These are phyloP conservation scores for Cryptoprocta ferox DNA, from an alignment of 2,797 vertebrate species.

Conservation along the genomic window DNA sequence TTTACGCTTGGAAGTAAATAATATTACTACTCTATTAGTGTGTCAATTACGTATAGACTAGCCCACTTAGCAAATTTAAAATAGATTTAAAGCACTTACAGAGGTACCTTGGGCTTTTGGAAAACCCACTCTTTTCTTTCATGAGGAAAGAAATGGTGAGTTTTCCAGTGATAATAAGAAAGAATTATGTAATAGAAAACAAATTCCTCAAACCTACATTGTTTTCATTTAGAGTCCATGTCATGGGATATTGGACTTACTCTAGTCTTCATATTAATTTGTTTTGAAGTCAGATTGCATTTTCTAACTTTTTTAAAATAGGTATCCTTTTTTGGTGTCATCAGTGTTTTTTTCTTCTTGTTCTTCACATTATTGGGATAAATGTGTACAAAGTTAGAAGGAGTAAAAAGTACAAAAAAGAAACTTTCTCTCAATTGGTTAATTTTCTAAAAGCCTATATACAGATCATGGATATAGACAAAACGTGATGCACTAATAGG, in stretches of 20 bases:
- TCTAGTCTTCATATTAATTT: neutral
- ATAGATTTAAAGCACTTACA: neutral
- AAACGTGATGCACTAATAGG: neutral
- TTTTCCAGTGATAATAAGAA: neutral
- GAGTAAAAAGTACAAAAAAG: neutral
- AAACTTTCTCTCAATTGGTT: slow-evolving; percentile 11
- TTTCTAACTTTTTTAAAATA: slow-evolving; percentile 18
- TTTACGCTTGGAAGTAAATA: neutral
- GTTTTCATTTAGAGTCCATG: slow-evolving; percentile 13
- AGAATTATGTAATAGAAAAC: neutral
- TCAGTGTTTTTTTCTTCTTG: neutral
- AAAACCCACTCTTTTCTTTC: neutral
- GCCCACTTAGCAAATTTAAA: neutral
- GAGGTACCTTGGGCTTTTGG: neutral
- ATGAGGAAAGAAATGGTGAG: neutral
- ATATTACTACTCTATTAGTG: neutral
- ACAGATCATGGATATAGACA: neutral
- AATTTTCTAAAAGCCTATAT: neutral
- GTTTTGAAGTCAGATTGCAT: neutral
- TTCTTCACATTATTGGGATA: neutral
- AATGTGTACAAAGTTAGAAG: neutral
- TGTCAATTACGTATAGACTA: neutral
- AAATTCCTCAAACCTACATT: neutral
- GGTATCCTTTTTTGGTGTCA: neutral
- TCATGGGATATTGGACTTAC: neutral